Percentiles rank a stretch among this genome's conserved stretches.
Evolutionary conservation across 2,113 vertebrate genomes (phyloP).

Genomic region (Aegotheles bennettii): DNA sequence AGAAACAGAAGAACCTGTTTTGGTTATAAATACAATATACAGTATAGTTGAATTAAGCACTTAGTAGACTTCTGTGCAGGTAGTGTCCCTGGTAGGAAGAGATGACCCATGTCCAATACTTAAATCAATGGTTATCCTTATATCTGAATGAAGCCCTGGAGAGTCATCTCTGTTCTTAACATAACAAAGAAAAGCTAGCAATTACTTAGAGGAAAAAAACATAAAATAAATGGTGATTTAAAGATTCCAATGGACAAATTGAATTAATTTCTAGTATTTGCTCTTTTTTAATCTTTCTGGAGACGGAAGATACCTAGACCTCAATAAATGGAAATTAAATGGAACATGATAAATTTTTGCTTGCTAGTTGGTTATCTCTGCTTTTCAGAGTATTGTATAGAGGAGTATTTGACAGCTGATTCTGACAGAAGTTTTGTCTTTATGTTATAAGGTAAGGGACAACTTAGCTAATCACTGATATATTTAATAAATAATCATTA

Average conservation of each 20-base stretch:
- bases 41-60: background rate
- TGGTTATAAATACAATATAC: background rate
- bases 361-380: background rate
- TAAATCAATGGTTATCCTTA: background rate
- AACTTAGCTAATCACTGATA: slow-evolving; percentile 11
- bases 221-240: background rate
- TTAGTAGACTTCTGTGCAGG: background rate
- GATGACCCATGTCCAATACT: background rate
- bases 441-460: background rate
- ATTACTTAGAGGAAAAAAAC: background rate
- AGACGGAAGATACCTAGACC: too few relatives aligned
- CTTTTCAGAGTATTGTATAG: background rate
- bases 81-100: background rate
- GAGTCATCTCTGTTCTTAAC: background rate
- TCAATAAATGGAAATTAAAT: background rate
- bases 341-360: background rate
- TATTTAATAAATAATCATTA: slow-evolving; percentile 33
- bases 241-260: background rate
- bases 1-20: background rate
- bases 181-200: background rate
- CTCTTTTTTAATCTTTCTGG: background rate
- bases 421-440: background rate
- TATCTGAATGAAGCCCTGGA: background rate
- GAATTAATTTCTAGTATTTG: background rate
- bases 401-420: background rate